Base-by-base conservation (phyloP, 1,140 invertebrate species). In the Antheraea pernyi region DNA sequence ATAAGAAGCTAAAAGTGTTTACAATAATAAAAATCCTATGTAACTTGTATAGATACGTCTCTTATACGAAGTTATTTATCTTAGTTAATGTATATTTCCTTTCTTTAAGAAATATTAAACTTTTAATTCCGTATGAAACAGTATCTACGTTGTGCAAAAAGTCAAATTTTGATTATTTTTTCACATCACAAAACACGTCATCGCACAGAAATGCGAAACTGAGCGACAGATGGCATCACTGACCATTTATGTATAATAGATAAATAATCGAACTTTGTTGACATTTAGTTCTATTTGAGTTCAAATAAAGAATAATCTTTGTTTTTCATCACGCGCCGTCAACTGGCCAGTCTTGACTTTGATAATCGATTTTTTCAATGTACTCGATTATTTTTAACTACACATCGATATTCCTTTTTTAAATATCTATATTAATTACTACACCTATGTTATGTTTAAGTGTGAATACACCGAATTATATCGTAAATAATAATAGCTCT, bases 181-280 rank as follows among this genome's bases (percentile, higher is more conserved):
- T 30, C 7, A 36, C 10, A 61, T 61, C 13, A 30, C 30, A 19
- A 61, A 22, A 18, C 19, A 46, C 64, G 64, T 65, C 64, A 46
- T 36, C 18, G 39, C 19, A 9, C 19, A 48, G 30, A 10, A 37
- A 39, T 18, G 64, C 64, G 64, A 65, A 65, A 65, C 18, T 22
- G 10, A 48, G 18, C 64, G 64, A 65, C 64, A 65, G 64, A 65
- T 48, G 64, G 64, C 64, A 65, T 65, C 64, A 65, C 46, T 64
- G 1, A 53, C 9, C 46, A 16, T 53, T 53, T 11, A 53, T 53
- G 46, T 53, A 5, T 16, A 53, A 53, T 53, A 53, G 46, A 53
- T 53, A 53, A 53, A 53, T 53, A 53, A 53, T 53, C 46, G 16
- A 53, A n/a, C 13, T 53, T 13, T 6, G 13, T 53, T 53, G 46